Evolutionary conservation across 2,113 vertebrate genomes (phyloP), one percentile per base, ranked within the genome.

Genomic region (Mixornis gularis): DNA sequence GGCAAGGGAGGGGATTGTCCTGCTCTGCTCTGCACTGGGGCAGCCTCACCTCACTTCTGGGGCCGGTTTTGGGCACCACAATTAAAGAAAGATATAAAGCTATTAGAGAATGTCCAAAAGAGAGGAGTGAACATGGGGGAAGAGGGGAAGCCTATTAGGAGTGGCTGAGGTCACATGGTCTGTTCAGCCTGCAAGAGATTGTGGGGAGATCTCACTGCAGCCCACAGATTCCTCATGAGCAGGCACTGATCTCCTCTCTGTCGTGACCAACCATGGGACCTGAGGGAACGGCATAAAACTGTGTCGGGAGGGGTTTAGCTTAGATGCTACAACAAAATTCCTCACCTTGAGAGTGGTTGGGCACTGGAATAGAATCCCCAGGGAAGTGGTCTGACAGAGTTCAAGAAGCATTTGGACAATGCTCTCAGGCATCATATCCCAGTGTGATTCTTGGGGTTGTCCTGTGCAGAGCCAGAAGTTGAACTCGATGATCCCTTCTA

Each of bases 31-130:
- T 62, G 55, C 1, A 0, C 27, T 55, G 34, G 16, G 16, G 4
- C 0, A 0, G 48, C 25, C 34, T 70, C 48, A 26, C 25, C 16
- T 41, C 0, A 0, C 24, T 36, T 7, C 29, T 49, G 49, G 12
- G 34, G 30, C 25, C 29, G 55, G 34, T 4, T 55, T 2, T 12
- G 34, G 25, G 20, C 3, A 3, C 3, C 25, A 34, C 3, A 14
- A 12, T 1, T 25, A 1, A 34, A 55, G 46, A 78, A 48, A 55
- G 20, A 17, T 9, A 25, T 6, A 5, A 26, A 63, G 11, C 3
- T 55, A 12, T 48, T 11, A 21, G n/a, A 25, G 7, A 40, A 21
- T 25, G 12, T 34, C 12, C 34, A 55, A 63, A 79, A 41, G 34
- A 34, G 48, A 41, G 6, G 13, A 34, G 9, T 34, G 41, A 48